These are phyloP conservation scores for Xestobium rufovillosum DNA, from an alignment of 2,888 invertebrate genomes.

Conservation along the genomic window DNA sequence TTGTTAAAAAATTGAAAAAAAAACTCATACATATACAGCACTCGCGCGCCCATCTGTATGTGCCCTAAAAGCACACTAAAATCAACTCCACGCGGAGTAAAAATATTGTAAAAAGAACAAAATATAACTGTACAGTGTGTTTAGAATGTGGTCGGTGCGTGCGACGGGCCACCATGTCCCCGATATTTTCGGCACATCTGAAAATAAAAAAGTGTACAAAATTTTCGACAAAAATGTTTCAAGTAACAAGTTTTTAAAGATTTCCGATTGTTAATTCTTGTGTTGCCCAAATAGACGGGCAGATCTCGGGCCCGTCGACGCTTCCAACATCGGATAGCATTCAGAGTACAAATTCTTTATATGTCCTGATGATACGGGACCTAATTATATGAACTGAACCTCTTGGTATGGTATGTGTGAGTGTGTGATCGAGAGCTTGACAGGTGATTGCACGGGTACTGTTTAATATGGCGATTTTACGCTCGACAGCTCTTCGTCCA, in stretches of 20 bases:
- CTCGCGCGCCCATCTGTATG: slow-evolving; percentile 25
- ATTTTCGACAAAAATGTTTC: no score
- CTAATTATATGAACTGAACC: slow-evolving; percentile 36
- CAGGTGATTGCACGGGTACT: slow-evolving; percentile 41
- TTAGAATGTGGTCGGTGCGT: slow-evolving; percentile 30
- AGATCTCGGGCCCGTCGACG: slow-evolving; percentile 33
- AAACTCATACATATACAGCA: no score
- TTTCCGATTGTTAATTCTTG: no score
- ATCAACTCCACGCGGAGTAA: slow-evolving; percentile 28
- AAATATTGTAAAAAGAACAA: slow-evolving; percentile 28
- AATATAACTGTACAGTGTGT: slow-evolving; percentile 34
- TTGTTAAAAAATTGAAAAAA: no score
- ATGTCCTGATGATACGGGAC: slow-evolving; percentile 28
- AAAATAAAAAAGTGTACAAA: no score
- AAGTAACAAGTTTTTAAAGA: no score
- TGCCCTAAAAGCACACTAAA: slow-evolving; percentile 28
- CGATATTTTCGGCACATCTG: no score
- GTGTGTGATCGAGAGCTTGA: slow-evolving; percentile 35
- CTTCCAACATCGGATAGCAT: slow-evolving; percentile 40
- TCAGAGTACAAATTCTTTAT: slow-evolving; percentile 69
- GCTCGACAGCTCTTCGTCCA: no score
- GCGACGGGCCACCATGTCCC: slow-evolving; percentile 28
- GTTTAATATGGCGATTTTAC: slow-evolving; percentile 23
- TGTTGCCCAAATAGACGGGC: no score
- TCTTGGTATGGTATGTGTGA: slow-evolving; percentile 34